These are phyloP conservation scores for Calliopsis andreniformis DNA, from an alignment of 1,140 invertebrate species.

Conservation along the genomic window DNA sequence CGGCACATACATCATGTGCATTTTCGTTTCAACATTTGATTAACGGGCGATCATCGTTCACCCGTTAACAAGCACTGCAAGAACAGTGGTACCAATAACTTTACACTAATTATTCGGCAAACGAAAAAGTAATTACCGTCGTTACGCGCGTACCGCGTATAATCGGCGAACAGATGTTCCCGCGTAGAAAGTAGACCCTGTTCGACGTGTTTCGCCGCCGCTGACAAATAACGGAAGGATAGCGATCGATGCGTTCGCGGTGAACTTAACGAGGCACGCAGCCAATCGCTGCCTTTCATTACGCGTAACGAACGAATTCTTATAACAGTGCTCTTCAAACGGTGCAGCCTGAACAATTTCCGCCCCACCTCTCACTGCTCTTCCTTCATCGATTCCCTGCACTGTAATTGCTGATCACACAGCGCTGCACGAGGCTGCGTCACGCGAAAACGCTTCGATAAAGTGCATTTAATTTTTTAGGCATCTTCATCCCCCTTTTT, in stretches of 20 bases:
- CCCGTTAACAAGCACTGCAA: constrained; percentile 21
- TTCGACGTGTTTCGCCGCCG: constrained; percentile 29
- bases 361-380: background rate
- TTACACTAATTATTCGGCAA: constrained; percentile 36
- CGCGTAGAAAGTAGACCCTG: constrained; percentile 51
- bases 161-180: constrained; percentile 56
- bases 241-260: constrained; percentile 33
- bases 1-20: background rate
- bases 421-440: too few relatives aligned
- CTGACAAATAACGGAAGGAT: constrained; percentile 59
- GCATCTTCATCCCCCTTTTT: too few relatives aligned
- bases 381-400: too few relatives aligned
- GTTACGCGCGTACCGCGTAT: constrained; percentile 41
- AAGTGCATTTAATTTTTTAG: too few relatives aligned
- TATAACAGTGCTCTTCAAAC: background rate
- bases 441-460: too few relatives aligned
- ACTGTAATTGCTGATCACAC: too few relatives aligned
- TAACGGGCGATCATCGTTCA: constrained; percentile 13
- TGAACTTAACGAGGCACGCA: constrained; percentile 28
- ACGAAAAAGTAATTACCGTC: constrained; percentile 46
- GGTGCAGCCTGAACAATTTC: background rate
- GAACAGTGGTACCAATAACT: constrained; percentile 34
- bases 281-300: constrained; percentile 35
- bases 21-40: constrained; percentile 14
- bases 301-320: constrained; percentile 41